Base-by-base conservation (phyloP, 2,888 invertebrate species). In the Dicyrtomina minuta region DNA sequence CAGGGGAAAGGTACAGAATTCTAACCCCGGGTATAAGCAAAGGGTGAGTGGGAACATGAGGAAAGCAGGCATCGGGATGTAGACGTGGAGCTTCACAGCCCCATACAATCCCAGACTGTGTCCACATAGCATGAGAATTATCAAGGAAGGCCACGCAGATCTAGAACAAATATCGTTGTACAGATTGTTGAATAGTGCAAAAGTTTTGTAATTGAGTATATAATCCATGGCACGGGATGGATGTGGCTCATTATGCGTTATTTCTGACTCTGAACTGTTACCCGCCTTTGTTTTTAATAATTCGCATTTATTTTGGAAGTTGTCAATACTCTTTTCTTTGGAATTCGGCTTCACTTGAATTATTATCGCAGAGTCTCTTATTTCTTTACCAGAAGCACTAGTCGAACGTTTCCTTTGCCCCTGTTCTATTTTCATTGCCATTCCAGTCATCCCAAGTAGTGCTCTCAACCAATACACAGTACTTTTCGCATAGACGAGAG, bases 21-120 rank as follows among this genome's bases (percentile, higher is more conserved):
- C 56, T 15, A 26, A 15, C 3, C 13, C 24, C 1, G 56, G 24
- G 26, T 56, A 56, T 13, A 56, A 27, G 24, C 10, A 12, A 15
- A 56, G 10, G 10, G 56, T 56, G 26, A 56, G 15, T 1, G 56
- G 56, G 13, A 56, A 56, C 3, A 56, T 56, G 27, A 56, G 12
- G 26, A 56, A 56, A 12, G 27, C 56, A 2, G 56, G 56, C 56
- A 56, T 24, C 13, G 56, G 56, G 2, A 56, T 24, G 24, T 15
- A 5, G 12, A 12, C 26, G 12, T 56, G 56, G 10, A 56, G 26
- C 24, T 13, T 22, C 6, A 56, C 56, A 2, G 24, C 56, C 26
- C 56, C 56, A n/a, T 56, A 56, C 5, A 56, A 6, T 2, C 26
- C 56, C 20, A 56, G 13, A 24, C 27, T 13, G 26, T 56, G 56